Evolutionary conservation across 2,113 vertebrate genomes (phyloP).

Genomic region (Isurus oxyrinchus): DNA sequence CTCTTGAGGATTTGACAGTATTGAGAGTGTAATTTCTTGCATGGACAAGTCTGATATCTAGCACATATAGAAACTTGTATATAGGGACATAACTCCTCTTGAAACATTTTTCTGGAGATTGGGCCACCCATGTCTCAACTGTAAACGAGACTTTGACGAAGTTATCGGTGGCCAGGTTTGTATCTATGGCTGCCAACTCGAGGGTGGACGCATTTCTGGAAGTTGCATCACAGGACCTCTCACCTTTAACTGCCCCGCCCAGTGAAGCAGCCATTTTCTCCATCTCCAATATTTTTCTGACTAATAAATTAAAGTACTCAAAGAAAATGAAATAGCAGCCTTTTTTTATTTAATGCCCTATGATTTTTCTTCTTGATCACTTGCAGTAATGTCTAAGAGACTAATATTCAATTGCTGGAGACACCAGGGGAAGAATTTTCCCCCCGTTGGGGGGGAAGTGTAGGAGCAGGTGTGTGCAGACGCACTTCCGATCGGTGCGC

Average conservation of each 20-base stretch:
- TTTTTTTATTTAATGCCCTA: neutral
- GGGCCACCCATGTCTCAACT: neutral
- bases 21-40: constrained; percentile 21
- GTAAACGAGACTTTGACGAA: neutral
- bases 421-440: neutral
- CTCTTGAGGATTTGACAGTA: constrained; percentile 7
- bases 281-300: neutral
- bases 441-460: too few species aligned
- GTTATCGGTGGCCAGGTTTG: neutral
- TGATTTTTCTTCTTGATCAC: neutral
- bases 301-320: neutral
- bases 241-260: neutral
- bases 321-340: neutral
- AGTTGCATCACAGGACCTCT: neutral
- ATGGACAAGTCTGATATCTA: constrained; percentile 14
- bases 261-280: neutral
- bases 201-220: neutral
- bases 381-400: neutral
- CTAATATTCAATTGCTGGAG: neutral
- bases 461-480: too few species aligned
- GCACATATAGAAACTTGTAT: neutral
- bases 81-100: neutral
- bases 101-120: neutral
- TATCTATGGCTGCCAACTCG: neutral
- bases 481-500: too few species aligned